Conservation (phyloP, 2,797 vertebrate species). For the Margarornis squamiger region DNA sequence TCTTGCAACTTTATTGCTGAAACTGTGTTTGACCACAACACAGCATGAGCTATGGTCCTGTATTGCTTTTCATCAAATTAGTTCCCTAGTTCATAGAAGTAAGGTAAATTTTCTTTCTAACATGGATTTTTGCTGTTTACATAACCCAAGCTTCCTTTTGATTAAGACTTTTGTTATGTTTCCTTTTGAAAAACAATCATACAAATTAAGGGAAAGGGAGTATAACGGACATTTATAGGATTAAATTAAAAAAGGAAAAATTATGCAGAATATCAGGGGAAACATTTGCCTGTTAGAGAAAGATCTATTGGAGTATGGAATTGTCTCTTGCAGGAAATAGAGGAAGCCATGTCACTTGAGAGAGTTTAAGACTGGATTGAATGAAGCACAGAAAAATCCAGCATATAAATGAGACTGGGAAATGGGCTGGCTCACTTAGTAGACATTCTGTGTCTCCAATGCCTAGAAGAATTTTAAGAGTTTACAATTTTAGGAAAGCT, state of each 20-base stretch:
- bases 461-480: background rate
- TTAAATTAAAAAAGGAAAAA: conserved; percentile 20
- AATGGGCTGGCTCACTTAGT: background rate
- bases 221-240: background rate
- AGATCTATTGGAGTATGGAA: background rate
- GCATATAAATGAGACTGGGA: background rate
- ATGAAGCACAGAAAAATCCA: background rate
- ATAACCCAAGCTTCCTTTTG: conserved; percentile 12
- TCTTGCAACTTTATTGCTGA: background rate
- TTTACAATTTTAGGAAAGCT: background rate
- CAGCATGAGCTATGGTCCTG: background rate
- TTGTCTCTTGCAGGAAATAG: background rate
- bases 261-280: background rate
- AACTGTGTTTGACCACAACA: background rate
- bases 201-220: conserved; percentile 51
- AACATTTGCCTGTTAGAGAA: background rate
- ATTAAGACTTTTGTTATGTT: conserved; percentile 17
- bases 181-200: conserved; percentile 53
- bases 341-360: background rate
- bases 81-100: background rate
- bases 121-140: conserved; percentile 6
- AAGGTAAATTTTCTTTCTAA: conserved; percentile 1
- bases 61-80: background rate
- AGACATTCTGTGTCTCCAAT: background rate
- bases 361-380: background rate